Evolutionary conservation across 2,113 vertebrate species (phyloP), one percentile per base, ranked within the genome.

Genomic region (Sturnira hondurensis): DNA sequence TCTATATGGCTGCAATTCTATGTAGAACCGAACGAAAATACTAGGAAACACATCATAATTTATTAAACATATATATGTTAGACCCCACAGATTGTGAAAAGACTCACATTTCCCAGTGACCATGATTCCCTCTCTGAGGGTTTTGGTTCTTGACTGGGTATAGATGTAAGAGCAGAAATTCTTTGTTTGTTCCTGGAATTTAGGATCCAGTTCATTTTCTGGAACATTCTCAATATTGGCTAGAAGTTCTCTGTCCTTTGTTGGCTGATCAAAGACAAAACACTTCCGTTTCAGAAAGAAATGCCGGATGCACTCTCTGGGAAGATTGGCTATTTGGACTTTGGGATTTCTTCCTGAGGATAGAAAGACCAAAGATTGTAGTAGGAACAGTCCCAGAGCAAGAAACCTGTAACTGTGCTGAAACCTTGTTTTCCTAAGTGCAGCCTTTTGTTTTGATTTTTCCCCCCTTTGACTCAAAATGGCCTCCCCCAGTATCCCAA

Each of bases 281-380:
- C 97, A 97, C 24, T 97, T 98, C 17, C 96, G 68, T 52, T 71
- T 82, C 56, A 96, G 96, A 78, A 97, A 98, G 41, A 93, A 96
- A 56, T 77, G 52, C 7, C 74, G 89, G 56, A 98, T 91, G n/a
- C 58, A 97, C 28, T 96, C 89, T 80, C 97, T 96, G 14, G 95
- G 56, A 26, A 65, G 36, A 71, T 97, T 97, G 31, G 94, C 94
- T 20, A 22, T 45, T 67, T 47, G 41, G 1, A 85, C 24, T 83
- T 47, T 74, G 33, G 41, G 14, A 14, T 87, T 71, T 3, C 22
- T 24, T 15, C n/a, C 95, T 93, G 45, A 36, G 76, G 26, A 84
- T 17, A 61, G 28, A 61, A 61, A 61, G 58, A 61, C 24, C 58
- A 26, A 22, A 50, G 50, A 92, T 87, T 68, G 61, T 3, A 33